A percentile compares a stretch with the other conserved stretches of the same genome.
phyloP scores from a whole-genome alignment of 1,140 invertebrate species.

The Dysdera silvatica region DNA sequence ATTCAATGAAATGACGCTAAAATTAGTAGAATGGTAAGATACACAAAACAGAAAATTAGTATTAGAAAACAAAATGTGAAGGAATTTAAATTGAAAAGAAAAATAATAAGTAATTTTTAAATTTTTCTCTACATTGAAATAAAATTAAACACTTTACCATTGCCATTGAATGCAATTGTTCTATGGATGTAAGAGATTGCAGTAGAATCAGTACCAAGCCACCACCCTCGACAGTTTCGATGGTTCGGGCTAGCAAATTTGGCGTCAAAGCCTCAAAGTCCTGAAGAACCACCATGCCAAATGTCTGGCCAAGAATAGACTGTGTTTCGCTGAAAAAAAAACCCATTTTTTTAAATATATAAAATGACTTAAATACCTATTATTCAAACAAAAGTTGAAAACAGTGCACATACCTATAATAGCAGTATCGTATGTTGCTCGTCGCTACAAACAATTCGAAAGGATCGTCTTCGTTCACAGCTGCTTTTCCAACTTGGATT shows the following conservation, averaged over 20 bases:
- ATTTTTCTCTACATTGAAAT: conserved; percentile 55
- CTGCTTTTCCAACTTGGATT: conserved; percentile 76
- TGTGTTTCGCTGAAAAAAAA: conserved; percentile 67
- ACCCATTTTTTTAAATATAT: background rate
- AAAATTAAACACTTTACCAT: conserved; percentile 55
- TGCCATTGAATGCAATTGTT: conserved; percentile 89
- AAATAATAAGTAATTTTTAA: too few relatives aligned
- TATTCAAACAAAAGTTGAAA: background rate
- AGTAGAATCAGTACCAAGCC: conserved; percentile 82
- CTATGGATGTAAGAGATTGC: conserved; percentile 74
- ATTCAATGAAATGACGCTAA: too few relatives aligned
- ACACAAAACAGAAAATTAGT: too few relatives aligned
- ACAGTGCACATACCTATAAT: conserved; percentile 55
- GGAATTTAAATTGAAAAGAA: too few relatives aligned
- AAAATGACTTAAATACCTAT: background rate
- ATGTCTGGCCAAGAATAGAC: conserved; percentile 95
- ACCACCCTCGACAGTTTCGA: conserved; percentile 98
- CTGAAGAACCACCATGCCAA: conserved; percentile 52
- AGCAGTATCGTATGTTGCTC: conserved; percentile 93
- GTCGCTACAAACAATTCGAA: conserved; percentile 95
- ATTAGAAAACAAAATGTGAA: too few relatives aligned
- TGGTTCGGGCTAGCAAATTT: conserved; percentile 89
- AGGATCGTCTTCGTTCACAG: conserved; percentile 89
- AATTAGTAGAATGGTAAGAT: too few relatives aligned
- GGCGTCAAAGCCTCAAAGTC: conserved; percentile 99